Evolutionary conservation across 2,113 vertebrate genomes (phyloP).

Genomic region (Daphoenositta chrysoptera): DNA sequence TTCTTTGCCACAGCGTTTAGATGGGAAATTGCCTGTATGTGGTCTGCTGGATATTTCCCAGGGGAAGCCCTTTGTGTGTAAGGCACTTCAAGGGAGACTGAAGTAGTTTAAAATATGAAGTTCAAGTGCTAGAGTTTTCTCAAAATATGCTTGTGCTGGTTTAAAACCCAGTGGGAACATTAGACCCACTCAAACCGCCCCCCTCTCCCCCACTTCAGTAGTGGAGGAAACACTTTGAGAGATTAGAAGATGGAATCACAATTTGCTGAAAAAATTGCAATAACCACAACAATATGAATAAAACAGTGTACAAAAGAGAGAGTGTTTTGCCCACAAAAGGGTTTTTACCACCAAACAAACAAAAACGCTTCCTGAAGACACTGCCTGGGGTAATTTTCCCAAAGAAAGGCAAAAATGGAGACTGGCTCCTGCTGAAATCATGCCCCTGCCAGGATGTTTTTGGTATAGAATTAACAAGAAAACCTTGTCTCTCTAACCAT

Average conservation of each 20-base stretch:
- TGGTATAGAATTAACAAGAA: neutral
- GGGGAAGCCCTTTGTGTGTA: neutral
- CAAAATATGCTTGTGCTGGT: neutral
- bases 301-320: neutral
- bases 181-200: neutral
- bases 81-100: neutral
- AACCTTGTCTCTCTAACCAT: neutral
- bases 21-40: neutral
- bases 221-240: neutral
- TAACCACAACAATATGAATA: neutral
- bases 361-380: neutral
- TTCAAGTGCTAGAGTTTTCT: neutral
- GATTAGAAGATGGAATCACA: neutral
- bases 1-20: neutral
- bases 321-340: neutral
- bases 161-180: neutral
- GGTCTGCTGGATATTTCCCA: neutral
- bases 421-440: neutral
- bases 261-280: neutral
- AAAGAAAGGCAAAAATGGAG: neutral
- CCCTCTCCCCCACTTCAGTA: neutral
- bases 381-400: neutral
- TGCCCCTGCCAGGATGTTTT: too few relatives aligned
- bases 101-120: neutral
- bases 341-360: rapidly evolving